A percentile compares a stretch with the other conserved stretches of the same genome.
Evolutionary conservation across 2,797 vertebrate genomes (phyloP).

Genomic region (Pelodytes ibericus): DNA sequence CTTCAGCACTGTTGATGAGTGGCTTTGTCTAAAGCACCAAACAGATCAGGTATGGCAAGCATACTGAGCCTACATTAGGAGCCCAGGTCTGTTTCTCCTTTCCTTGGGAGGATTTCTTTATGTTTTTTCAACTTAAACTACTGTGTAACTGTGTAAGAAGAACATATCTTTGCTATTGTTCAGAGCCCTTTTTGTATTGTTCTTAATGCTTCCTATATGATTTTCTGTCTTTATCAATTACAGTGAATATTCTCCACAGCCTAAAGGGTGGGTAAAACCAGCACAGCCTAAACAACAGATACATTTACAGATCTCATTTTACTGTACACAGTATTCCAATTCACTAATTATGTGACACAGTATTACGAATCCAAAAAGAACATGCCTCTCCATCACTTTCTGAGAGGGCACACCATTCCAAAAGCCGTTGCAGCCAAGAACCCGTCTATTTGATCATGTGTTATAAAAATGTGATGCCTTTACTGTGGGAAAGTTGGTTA

Average conservation of each 20-base stretch:
- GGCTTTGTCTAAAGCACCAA: no score
- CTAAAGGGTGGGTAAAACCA: background rate
- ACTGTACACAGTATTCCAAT: background rate
- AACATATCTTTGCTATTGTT: no score
- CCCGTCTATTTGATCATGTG: conserved; percentile 31
- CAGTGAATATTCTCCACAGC: background rate
- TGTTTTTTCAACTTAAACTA: no score
- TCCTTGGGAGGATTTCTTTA: no score
- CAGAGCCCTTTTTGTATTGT: background rate
- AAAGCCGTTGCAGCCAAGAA: conserved; percentile 14
- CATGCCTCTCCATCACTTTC: background rate
- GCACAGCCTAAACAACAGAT: background rate
- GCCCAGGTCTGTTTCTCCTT: no score
- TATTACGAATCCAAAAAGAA: background rate
- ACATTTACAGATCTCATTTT: background rate
- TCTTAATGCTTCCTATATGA: background rate
- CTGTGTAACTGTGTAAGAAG: no score
- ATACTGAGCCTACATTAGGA: no score
- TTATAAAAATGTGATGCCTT: conserved; percentile 26
- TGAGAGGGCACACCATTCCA: conserved; percentile 17
- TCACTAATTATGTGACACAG: background rate
- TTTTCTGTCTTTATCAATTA: background rate
- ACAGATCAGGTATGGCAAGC: no score
- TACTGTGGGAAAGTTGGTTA: conserved; percentile 51
- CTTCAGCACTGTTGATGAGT: no score